phyloP scores from a whole-genome alignment of 2,113 vertebrate species.

The Heteronetta atricapilla region DNA sequence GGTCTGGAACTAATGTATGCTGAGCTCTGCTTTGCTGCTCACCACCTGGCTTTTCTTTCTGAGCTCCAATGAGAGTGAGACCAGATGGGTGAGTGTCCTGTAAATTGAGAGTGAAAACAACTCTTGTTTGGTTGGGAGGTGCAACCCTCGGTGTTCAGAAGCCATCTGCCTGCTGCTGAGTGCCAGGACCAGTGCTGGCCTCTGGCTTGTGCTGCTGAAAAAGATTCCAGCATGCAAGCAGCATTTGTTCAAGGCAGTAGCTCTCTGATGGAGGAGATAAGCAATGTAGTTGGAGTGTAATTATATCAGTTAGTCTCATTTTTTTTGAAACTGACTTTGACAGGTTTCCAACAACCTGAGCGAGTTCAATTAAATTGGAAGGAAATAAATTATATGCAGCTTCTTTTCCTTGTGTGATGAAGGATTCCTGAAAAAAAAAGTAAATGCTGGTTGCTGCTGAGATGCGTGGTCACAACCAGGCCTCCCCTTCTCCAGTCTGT shows the following conservation, averaged over 20 bases:
- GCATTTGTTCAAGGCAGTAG: neutral
- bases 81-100: neutral
- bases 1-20: neutral
- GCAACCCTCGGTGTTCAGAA: neutral
- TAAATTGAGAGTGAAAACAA: neutral
- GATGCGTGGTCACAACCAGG: neutral
- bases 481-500: neutral
- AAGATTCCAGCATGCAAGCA: neutral
- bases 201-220: neutral
- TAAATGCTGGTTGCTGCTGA: neutral
- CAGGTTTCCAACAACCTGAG: neutral
- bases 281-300: neutral
- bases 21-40: neutral
- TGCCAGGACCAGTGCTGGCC: fast-evolving
- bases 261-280: neutral
- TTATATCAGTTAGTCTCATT: constrained; percentile 2
- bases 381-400: constrained; percentile 32
- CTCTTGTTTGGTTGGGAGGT: neutral
- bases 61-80: neutral
- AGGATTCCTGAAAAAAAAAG: neutral
- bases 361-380: constrained; percentile 14
- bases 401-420: constrained; percentile 7
- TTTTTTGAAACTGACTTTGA: constrained; percentile 34
- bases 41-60: neutral
- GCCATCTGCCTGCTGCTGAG: neutral